Evolutionary conservation across 1,140 invertebrate species (phyloP), one percentile per base, ranked within the genome.

Genomic region (Chlorops oryzae): DNA sequence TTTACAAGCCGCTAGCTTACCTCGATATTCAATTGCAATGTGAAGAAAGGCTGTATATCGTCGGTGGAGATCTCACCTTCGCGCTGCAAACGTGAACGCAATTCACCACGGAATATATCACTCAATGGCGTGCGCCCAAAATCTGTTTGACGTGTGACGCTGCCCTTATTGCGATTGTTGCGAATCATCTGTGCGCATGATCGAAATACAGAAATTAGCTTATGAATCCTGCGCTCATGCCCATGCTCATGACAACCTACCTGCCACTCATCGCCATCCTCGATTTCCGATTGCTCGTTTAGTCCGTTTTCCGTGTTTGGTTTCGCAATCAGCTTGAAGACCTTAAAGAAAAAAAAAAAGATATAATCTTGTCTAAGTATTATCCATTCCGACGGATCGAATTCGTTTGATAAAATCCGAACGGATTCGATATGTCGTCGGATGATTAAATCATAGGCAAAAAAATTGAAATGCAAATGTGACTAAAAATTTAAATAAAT

Each of bases 41-140:
- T 93, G 67, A 94, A 94, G 74, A 96, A 97, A 3, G 93, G 92
- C 72, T 96, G 88, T 49, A 95, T 84, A 58, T 85, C 85, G 63
- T 88, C 84, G 2, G 87, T 88, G 39, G 84, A 77, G 67, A 83
- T 78, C 52, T 86, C 84, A 20, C 86, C 83, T 28, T 83, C 78
- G 52, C 90, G 80, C 49, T 86, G 84, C 42, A 95, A 78, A 9
- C 86, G 81, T n/a, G 88, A 89, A 43, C 91, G 81, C 34, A 93
- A 79, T 63, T 91, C 85, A 15, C 94, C 93, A 45, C 89, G 82
- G 75, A 96, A 96, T 52, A 96, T 93, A 59, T 93, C 88, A 20
- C 88, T 90, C 4, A 96, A 78, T 1, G 92, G 92, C n/a, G 91
- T 92, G 57, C 83, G 81, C 43, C 78, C 83, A 68, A 92, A 85